Evolutionary conservation across 2,113 vertebrate species (phyloP).

Genomic region (Sapajus apella): DNA sequence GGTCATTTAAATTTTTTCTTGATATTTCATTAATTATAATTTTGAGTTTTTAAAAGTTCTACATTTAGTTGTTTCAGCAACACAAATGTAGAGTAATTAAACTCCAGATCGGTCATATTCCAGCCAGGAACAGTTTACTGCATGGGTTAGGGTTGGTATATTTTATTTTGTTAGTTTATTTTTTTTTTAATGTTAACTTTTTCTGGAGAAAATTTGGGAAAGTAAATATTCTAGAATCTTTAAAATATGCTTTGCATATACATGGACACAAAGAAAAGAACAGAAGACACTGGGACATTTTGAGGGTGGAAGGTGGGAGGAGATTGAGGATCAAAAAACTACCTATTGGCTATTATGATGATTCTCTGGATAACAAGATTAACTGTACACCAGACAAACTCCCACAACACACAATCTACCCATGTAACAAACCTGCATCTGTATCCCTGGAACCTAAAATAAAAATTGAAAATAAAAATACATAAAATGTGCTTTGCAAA

Average conservation of each 20-base stretch:
- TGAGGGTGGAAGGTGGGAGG: too few species aligned
- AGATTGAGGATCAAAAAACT: too few species aligned
- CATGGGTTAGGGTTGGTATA: not conserved
- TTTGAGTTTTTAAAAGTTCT: not conserved
- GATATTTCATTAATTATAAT: not conserved
- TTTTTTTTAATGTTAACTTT: not conserved
- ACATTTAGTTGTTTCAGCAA: conserved; percentile 4
- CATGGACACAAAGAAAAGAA: too few species aligned
- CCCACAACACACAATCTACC: too few species aligned
- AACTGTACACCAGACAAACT: too few species aligned
- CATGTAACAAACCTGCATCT: too few species aligned
- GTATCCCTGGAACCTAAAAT: too few species aligned
- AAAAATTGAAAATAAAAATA: too few species aligned
- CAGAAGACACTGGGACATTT: too few species aligned
- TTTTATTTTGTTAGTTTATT: not conserved
- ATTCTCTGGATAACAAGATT: too few species aligned
- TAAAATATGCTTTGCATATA: not conserved
- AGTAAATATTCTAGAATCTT: not conserved
- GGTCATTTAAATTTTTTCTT: not conserved
- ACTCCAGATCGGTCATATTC: not conserved
- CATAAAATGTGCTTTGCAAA: not conserved
- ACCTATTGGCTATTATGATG: too few species aligned
- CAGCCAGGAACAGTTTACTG: not conserved
- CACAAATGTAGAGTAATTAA: not conserved
- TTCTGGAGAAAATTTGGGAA: not conserved